Evolutionary conservation across 2,113 vertebrate genomes (phyloP).

Genomic region (Pandion haliaetus): DNA sequence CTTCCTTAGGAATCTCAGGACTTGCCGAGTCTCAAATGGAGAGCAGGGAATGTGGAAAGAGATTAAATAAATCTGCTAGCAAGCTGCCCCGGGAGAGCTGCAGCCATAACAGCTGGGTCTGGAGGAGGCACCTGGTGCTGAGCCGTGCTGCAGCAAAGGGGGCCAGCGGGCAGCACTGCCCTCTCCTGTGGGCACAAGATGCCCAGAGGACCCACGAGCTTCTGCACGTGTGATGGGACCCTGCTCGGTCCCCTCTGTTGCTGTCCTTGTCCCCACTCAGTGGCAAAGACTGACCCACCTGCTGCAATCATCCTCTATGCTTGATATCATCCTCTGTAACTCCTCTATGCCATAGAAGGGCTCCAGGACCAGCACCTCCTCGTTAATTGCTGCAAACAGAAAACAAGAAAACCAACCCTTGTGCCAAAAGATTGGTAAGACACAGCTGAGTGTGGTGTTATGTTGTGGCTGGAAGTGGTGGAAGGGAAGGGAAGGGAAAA

Average conservation of each 20-base stretch:
- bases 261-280: background rate
- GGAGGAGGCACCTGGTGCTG: background rate
- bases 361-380: background rate
- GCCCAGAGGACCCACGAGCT: background rate
- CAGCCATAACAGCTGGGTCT: background rate
- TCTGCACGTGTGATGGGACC: background rate
- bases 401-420: background rate
- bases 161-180: background rate
- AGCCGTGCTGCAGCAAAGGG: background rate
- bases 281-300: background rate
- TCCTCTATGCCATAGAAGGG: rapidly evolving
- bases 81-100: background rate
- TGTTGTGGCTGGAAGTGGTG: background rate
- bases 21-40: background rate
- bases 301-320: background rate
- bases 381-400: rapidly evolving
- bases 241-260: background rate
- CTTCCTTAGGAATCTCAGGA: background rate
- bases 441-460: rapidly evolving
- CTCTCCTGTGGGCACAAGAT: too few species aligned
- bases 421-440: background rate
- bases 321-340: too few species aligned
- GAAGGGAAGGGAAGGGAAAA: too few species aligned
- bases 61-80: background rate
- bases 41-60: background rate